Percentiles rank a stretch among this genome's conserved stretches.
phyloP scores from a whole-genome alignment of 2,797 vertebrate genomes.

The Propithecus perrieri region DNA sequence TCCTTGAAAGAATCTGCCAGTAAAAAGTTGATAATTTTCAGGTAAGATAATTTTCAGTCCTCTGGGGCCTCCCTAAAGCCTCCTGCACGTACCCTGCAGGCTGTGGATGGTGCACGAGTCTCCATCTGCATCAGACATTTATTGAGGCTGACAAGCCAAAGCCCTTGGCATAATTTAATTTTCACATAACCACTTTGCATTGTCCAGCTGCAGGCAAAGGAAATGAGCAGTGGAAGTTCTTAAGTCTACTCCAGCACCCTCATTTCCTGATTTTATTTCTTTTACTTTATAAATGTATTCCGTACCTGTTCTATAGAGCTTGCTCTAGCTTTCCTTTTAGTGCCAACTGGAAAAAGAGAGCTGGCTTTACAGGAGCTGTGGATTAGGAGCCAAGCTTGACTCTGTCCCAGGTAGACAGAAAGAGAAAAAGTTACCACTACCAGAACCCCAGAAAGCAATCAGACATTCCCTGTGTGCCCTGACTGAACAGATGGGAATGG shows the following conservation, averaged over 20 bases:
- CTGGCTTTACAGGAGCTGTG: neutral
- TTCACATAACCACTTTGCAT: conserved; percentile 36
- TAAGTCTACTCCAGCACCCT: neutral
- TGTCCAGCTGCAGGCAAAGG: conserved; percentile 54
- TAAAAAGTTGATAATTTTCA: conserved; percentile 30
- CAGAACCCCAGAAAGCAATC: neutral
- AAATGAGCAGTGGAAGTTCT: conserved; percentile 31
- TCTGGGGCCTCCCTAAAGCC: neutral
- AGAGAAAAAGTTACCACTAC: neutral
- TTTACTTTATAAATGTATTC: conserved; percentile 46
- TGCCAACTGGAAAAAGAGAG: neutral
- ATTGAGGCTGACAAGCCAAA: conserved; percentile 63
- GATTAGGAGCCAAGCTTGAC: neutral
- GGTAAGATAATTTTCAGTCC: neutral
- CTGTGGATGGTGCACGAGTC: neutral
- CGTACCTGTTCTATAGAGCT: neutral
- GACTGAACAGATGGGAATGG: neutral
- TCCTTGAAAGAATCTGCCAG: neutral
- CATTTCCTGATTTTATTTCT: conserved; percentile 41
- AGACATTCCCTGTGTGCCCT: neutral
- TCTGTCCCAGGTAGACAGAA: neutral
- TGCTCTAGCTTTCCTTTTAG: conserved; percentile 17
- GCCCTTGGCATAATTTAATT: conserved; percentile 65
- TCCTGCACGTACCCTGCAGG: neutral
- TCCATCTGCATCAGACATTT: neutral